Evolutionary conservation across 1,140 invertebrate genomes (phyloP), one percentile per base, ranked within the genome.

Genomic region (Dendrolimus punctatus): DNA sequence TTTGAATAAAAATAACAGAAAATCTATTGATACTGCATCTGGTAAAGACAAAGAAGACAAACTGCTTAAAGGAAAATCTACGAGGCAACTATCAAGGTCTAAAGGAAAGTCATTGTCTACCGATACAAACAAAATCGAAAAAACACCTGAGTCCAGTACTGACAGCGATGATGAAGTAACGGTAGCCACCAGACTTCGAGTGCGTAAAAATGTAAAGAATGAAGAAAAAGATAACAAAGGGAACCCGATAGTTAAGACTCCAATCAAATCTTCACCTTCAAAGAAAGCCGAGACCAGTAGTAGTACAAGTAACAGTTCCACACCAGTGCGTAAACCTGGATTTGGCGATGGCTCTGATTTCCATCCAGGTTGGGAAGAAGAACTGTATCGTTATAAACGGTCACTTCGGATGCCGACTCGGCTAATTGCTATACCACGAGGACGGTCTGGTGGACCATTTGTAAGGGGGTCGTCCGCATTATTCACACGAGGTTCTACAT

Each of bases 311-410:
- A 77, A 59, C 51, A 66, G 68, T 64, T 80, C 77, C 6, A 76
- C 76, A 4, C 68, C 71, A 39, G 48, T 78, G 5, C 89, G 89
- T 42, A 92, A 92, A 70, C 88, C 90, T 4, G 81, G 89, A 9
- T 93, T 93, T 69, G 92, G 92, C 0, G 92, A 93, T 75, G 91
- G 91, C n/a, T 92, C 91, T 44, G 91, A 92, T 65, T 93, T 93
- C 64, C 88, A 89, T 61, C 93, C 92, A 0, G 93, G 93, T 0
- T 95, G 93, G 93, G 92, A 94, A 80, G 92, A 93, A 65, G 93
- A 95, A 66, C 88, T 95, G 36, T 95, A 93, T 64, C 91, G 90
- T 58, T 96, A 93, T 64, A 95, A 96, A 76, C 89, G 92, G 60
- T 94, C 94, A 0, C 77, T 95, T 2, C 89, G 94, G 51, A 94